These are phyloP conservation scores for Agrenia bidenticulata DNA, from an alignment of 2,888 invertebrate genomes.

Conservation along the genomic window DNA sequence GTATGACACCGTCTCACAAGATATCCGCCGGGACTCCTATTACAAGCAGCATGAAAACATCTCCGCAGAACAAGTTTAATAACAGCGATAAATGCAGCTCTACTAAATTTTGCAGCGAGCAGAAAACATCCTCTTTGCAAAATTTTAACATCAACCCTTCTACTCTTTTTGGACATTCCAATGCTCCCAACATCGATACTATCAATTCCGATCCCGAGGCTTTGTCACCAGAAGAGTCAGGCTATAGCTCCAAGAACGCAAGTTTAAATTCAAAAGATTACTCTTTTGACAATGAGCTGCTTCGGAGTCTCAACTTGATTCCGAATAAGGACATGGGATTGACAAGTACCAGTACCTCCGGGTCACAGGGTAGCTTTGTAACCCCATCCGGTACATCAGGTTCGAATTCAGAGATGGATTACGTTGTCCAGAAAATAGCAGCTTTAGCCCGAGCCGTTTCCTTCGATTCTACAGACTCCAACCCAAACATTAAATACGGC, in stretches of 20 bases:
- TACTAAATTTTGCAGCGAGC: background rate
- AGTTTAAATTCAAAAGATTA: background rate
- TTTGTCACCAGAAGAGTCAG: background rate
- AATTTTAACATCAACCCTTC: background rate
- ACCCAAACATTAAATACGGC: constrained; percentile 58
- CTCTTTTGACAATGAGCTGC: background rate
- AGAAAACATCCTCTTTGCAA: too few relatives aligned
- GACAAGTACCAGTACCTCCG: background rate
- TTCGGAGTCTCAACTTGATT: constrained; percentile 7
- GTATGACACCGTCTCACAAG: constrained; percentile 28
- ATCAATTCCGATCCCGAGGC: background rate
- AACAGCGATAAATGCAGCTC: constrained; percentile 11
- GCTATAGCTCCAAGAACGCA: too few relatives aligned
- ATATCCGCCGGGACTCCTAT: constrained; percentile 8
- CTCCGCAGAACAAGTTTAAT: constrained; percentile 13
- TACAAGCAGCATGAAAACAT: constrained; percentile 12
- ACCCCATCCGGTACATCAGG: constrained; percentile 61
- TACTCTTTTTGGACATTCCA: background rate
- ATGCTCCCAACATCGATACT: background rate
- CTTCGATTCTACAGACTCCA: constrained; percentile 68
- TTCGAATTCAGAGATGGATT: constrained; percentile 77
- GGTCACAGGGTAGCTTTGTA: background rate
- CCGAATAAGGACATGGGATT: background rate
- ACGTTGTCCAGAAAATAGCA: constrained; percentile 79
- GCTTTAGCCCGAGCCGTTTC: constrained; percentile 70